phyloP scores from a whole-genome alignment of 2,113 vertebrate species.

The Corythaixoides concolor region DNA sequence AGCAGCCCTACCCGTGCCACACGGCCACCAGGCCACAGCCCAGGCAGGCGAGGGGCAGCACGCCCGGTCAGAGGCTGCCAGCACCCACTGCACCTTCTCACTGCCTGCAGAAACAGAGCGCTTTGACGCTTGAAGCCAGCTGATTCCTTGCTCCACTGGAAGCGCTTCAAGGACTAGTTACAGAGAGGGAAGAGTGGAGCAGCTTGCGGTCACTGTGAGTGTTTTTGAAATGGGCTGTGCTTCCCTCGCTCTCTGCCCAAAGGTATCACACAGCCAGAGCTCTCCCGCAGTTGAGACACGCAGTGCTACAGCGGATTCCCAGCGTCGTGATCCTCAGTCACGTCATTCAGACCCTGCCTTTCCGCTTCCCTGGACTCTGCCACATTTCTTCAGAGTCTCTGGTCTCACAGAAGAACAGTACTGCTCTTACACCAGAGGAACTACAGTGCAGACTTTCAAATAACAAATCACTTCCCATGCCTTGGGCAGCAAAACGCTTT shows the following conservation, averaged over 20 bases:
- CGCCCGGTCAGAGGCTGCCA: not conserved
- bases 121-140: not conserved
- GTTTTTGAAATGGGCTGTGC: not conserved
- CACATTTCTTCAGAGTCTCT: not conserved
- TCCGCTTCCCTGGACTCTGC: not conserved
- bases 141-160: not conserved
- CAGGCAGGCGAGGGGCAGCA: not conserved
- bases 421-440: not conserved
- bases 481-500: not conserved
- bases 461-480: not conserved
- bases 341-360: not conserved
- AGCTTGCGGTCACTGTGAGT: not conserved
- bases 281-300: not conserved
- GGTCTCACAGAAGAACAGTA: not conserved
- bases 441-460: not conserved
- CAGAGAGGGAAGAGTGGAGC: not conserved
- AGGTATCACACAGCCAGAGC: not conserved
- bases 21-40: no score
- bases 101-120: not conserved
- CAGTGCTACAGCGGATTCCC: not conserved
- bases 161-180: not conserved
- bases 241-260: not conserved
- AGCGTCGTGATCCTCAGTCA: not conserved
- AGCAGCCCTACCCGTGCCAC: not conserved
- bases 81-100: not conserved